A percentile compares a stretch with the other conserved stretches of the same genome.
Evolutionary conservation across 2,113 vertebrate genomes (phyloP).

Genomic region (Delphinapterus leucas): DNA sequence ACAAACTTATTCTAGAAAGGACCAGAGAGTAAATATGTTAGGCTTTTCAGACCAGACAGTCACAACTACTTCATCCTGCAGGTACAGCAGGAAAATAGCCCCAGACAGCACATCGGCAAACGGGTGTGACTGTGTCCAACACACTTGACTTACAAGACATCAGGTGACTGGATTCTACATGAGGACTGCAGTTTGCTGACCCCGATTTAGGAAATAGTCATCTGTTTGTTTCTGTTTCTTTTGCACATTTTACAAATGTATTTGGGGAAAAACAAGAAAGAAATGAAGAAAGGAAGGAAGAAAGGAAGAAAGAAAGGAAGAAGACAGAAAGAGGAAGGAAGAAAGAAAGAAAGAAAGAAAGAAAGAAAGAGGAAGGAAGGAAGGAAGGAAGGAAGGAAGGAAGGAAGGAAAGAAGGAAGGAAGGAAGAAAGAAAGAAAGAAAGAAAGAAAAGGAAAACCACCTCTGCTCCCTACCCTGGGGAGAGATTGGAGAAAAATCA

Average conservation of each 20-base stretch:
- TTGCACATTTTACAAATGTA: not conserved
- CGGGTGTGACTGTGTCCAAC: no score
- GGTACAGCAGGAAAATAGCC: fast-evolving
- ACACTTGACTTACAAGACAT: no score
- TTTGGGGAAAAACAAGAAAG: no score
- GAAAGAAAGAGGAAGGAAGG: no score
- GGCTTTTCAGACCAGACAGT: no score
- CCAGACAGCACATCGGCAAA: fast-evolving
- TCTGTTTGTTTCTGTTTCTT: not conserved
- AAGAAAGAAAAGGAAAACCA: not conserved
- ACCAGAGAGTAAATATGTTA: not conserved
- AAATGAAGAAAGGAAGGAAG: not conserved
- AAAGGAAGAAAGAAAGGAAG: not conserved
- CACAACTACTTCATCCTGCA: fast-evolving
- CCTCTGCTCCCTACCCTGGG: not conserved
- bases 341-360: no score
- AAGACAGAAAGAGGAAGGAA: no score
- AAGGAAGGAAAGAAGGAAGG: no score
- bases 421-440: no score
- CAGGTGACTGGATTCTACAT: fast-evolving
- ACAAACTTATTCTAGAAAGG: not conserved
- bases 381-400: no score
- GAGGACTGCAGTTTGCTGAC: fast-evolving
- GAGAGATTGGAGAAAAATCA: not conserved
- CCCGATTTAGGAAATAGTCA: not conserved